These are phyloP conservation scores for Stichodactyla helianthus DNA, from an alignment of 64 coral and sea anemone species.

Conservation along the genomic window DNA sequence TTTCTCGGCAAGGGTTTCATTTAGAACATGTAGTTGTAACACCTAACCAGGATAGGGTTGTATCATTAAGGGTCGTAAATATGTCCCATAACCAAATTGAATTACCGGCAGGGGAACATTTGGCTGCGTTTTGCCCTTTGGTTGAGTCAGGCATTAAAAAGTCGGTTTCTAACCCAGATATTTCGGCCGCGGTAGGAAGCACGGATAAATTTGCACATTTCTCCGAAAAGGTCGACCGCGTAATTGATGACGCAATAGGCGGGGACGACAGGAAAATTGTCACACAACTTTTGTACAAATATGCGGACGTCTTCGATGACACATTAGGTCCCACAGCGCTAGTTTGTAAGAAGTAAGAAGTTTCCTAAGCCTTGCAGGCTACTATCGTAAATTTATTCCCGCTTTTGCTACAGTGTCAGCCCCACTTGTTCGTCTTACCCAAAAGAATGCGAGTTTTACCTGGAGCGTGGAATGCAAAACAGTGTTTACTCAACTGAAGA, in stretches of 20 bases:
- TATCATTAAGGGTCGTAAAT: neutral
- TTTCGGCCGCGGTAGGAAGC: neutral
- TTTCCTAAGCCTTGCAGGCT: no score
- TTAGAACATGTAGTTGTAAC: neutral
- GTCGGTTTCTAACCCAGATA: neutral
- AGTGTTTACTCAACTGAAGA: no score
- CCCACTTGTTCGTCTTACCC: no score
- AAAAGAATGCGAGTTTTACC: no score
- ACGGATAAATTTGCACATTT: neutral
- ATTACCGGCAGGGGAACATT: neutral
- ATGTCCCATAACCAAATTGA: neutral
- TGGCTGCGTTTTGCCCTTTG: neutral
- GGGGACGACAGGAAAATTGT: neutral
- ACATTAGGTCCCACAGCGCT: constrained; percentile 20
- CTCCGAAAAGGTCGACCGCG: no score
- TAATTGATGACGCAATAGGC: neutral
- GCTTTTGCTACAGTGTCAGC: no score
- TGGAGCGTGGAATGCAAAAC: no score
- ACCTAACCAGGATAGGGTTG: neutral
- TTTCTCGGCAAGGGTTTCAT: neutral
- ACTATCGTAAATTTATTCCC: no score
- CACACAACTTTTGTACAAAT: neutral
- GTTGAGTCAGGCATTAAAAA: neutral
- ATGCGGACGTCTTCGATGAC: neutral
- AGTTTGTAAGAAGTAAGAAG: neutral